phyloP scores from a whole-genome alignment of 1,140 invertebrate species.

The Triops longicaudatus region DNA sequence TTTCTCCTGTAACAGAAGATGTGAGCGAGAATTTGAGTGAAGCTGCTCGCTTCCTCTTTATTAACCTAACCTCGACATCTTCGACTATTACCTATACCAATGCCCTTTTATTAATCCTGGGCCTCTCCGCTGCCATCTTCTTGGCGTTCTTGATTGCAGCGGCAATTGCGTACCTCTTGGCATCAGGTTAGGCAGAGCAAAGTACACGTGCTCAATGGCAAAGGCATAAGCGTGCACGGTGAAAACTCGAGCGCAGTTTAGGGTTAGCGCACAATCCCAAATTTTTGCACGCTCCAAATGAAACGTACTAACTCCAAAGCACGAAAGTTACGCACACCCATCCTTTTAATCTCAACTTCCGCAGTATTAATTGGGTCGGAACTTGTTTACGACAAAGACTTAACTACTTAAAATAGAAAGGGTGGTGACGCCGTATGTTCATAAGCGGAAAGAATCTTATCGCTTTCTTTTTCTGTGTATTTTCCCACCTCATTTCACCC shows the following conservation, averaged over 20 bases:
- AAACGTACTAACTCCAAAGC: neutral
- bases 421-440: neutral
- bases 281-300: neutral
- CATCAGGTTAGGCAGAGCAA: constrained; percentile 17
- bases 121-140: constrained; percentile 20
- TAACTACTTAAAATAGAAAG: neutral
- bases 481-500: neutral
- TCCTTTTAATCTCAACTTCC: neutral
- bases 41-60: constrained; percentile 19
- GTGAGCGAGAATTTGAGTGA: constrained; percentile 14
- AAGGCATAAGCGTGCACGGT: neutral
- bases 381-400: neutral
- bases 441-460: neutral
- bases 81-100: constrained; percentile 19
- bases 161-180: neutral
- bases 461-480: constrained; percentile 1
- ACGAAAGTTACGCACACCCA: neutral
- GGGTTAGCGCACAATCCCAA: neutral
- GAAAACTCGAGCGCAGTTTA: neutral
- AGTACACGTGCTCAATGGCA: neutral
- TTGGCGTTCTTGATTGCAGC: constrained; percentile 4
- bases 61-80: constrained; percentile 15
- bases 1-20: neutral
- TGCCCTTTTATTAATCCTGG: constrained; percentile 22
- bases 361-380: neutral